A percentile compares a stretch with the other conserved stretches of the same genome.
These are phyloP conservation scores for Leuctra nigra DNA, from an alignment of 2,888 invertebrate genomes.

Conservation along the genomic window DNA sequence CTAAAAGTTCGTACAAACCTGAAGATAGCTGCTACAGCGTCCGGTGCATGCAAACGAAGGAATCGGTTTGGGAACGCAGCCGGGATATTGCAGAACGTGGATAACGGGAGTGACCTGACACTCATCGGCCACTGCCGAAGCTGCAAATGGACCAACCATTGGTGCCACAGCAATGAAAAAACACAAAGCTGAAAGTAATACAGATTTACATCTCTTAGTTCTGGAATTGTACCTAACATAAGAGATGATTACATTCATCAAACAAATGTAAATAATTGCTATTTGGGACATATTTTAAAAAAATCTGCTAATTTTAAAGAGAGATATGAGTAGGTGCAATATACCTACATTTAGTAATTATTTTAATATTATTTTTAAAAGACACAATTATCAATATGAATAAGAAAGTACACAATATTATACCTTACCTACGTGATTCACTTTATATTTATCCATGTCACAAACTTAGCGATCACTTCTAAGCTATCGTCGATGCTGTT, in stretches of 20 bases:
- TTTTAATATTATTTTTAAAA: too few species aligned
- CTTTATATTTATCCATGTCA: neutral
- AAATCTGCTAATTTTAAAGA: too few species aligned
- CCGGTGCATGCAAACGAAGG: slow-evolving; percentile 91
- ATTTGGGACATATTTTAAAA: too few species aligned
- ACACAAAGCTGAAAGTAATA: neutral
- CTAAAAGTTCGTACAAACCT: too few species aligned
- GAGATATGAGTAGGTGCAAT: too few species aligned
- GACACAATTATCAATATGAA: too few species aligned
- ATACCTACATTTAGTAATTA: too few species aligned
- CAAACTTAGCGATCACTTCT: neutral
- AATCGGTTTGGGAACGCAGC: slow-evolving; percentile 87
- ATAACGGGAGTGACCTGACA: slow-evolving; percentile 89
- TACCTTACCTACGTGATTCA: neutral
- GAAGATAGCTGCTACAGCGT: slow-evolving; percentile 84
- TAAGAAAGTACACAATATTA: neutral
- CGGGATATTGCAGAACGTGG: slow-evolving; percentile 83
- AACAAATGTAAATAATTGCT: too few species aligned
- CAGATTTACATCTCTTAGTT: too few species aligned
- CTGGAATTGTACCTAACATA: too few species aligned
- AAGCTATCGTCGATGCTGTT: neutral
- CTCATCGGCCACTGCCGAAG: slow-evolving; percentile 51
- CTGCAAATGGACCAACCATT: neutral
- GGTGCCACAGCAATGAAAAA: neutral
- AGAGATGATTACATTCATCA: too few species aligned